These are phyloP conservation scores for Patiria miniata DNA, from an alignment of 35 echinoderm and acorn worm species.

Conservation along the genomic window DNA sequence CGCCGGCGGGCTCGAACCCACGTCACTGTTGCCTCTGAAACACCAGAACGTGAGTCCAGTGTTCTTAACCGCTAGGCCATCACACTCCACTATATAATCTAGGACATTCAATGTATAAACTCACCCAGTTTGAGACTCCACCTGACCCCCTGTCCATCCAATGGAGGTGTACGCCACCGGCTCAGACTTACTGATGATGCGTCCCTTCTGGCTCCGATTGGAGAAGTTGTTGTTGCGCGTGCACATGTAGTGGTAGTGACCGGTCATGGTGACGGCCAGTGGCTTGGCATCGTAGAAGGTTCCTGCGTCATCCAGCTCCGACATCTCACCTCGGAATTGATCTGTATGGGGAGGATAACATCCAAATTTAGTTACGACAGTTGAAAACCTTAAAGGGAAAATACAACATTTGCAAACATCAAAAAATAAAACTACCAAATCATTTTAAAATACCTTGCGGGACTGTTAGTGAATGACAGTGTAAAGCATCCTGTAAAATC, in stretches of 20 bases:
- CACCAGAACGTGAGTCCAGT: too few relatives aligned
- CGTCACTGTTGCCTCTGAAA: too few relatives aligned
- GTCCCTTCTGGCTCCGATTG: constrained; percentile 95
- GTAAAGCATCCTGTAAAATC: too few relatives aligned
- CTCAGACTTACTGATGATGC: constrained; percentile 54
- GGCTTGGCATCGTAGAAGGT: constrained; percentile 91
- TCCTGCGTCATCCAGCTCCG: constrained; percentile 92
- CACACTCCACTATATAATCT: too few relatives aligned
- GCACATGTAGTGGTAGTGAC: constrained; percentile 95
- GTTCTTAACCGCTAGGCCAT: too few relatives aligned
- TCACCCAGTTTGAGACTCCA: constrained; percentile 62
- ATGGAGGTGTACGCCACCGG: constrained; percentile 59
- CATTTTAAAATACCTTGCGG: too few relatives aligned
- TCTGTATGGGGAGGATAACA: constrained; percentile 35
- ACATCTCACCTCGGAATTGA: constrained; percentile 96
- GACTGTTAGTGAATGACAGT: too few relatives aligned
- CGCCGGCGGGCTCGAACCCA: too few relatives aligned
- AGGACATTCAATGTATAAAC: constrained; percentile 4
- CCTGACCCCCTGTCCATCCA: constrained; percentile 78
- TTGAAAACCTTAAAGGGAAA: too few relatives aligned
- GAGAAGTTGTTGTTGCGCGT: constrained; percentile 99
- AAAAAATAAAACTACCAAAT: too few relatives aligned
- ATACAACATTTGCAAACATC: too few relatives aligned
- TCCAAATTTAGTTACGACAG: too few relatives aligned
- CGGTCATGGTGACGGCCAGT: constrained; percentile 72